These are phyloP conservation scores for Moxostoma hubbsi DNA, from an alignment of 2,797 vertebrate species.

Conservation along the genomic window DNA sequence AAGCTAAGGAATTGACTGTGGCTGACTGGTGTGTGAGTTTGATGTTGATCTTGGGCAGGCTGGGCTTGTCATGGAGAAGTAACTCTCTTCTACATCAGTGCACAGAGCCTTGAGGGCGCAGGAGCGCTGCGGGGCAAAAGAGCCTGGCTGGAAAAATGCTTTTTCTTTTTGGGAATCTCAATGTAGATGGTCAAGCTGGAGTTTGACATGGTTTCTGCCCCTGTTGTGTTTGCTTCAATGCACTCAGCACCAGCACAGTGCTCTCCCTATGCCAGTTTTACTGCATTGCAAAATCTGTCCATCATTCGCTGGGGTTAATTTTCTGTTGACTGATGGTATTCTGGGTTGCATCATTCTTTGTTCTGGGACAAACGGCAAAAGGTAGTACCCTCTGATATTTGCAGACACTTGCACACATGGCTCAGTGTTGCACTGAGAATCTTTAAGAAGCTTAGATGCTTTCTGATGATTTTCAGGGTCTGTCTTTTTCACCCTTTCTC, in stretches of 20 bases:
- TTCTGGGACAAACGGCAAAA: background rate
- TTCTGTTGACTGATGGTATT: slow-evolving; percentile 16
- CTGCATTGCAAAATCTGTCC: slow-evolving; percentile 42
- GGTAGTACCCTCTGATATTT: background rate
- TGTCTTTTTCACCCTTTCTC: background rate
- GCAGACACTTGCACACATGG: background rate
- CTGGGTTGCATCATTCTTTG: slow-evolving; percentile 16
- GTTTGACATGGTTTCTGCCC: slow-evolving; percentile 28
- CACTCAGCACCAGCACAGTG: background rate
- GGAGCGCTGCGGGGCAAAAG: slow-evolving; percentile 32
- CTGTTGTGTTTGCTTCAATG: slow-evolving; percentile 30
- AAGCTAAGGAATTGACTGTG: too few species aligned
- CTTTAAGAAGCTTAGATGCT: slow-evolving; percentile 4
- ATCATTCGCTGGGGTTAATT: slow-evolving; percentile 28
- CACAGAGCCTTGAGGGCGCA: slow-evolving; percentile 39
- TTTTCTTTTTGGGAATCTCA: background rate
- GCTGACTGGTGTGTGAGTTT: background rate
- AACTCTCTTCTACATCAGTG: slow-evolving; percentile 41
- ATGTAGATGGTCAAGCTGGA: slow-evolving; percentile 33
- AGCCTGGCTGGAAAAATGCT: background rate
- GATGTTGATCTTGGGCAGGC: slow-evolving; percentile 1
- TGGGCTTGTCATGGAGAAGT: slow-evolving; percentile 26
- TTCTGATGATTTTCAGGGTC: background rate
- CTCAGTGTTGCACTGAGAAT: background rate
- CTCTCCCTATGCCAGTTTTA: slow-evolving; percentile 14